Evolutionary conservation across 2,113 vertebrate genomes (phyloP).

Genomic region (Desmodus rotundus): DNA sequence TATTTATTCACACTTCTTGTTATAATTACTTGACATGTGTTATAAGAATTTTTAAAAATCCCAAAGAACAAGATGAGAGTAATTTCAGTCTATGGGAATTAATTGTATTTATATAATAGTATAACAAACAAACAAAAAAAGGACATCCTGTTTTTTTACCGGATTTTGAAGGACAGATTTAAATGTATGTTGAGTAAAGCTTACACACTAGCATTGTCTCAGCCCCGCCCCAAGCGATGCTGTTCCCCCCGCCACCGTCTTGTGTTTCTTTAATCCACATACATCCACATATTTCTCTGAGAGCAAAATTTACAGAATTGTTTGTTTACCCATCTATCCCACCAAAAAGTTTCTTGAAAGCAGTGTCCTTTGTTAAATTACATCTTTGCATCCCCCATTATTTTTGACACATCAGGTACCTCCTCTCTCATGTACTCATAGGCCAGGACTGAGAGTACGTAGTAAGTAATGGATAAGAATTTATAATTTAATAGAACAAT

Average conservation of each 20-base stretch:
- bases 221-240: not conserved
- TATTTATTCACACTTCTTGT: not conserved
- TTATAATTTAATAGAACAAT: not conserved
- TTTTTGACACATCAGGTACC: not conserved
- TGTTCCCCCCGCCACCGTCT: not conserved
- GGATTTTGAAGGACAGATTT: not conserved
- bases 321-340: not conserved
- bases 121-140: not conserved
- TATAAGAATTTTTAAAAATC: not conserved
- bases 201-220: not conserved
- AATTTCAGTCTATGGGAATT: slow-evolving; percentile 1
- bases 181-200: not conserved
- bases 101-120: not conserved
- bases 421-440: not conserved
- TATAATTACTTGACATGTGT: slow-evolving; percentile 54
- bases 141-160: not conserved
- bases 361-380: not conserved
- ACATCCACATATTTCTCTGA: not conserved
- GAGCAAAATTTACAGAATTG: not conserved
- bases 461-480: not conserved
- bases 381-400: not conserved
- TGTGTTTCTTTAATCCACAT: not conserved
- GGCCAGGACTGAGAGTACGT: not conserved
- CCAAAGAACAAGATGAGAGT: not conserved
- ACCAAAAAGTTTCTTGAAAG: not conserved